Conservation (phyloP, 1,140 invertebrate genomes). For the Ericerus pela region DNA sequence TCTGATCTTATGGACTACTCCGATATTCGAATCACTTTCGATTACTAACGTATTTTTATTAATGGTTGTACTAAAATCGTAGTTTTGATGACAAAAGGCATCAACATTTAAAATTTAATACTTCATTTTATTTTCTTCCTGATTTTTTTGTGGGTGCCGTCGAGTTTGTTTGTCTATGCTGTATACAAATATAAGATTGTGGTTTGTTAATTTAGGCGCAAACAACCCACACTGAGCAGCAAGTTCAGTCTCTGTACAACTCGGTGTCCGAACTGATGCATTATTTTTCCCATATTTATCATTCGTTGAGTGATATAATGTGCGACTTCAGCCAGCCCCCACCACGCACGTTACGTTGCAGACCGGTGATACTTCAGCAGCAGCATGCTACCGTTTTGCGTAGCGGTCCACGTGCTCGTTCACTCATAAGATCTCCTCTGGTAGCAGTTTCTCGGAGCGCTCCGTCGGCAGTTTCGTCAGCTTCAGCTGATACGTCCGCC, state of each 20-base stretch:
- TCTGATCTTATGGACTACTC: too few species aligned
- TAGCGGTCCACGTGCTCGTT: background rate
- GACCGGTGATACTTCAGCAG: constrained; percentile 57
- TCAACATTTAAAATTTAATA: too few species aligned
- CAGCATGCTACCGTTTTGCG: constrained; percentile 22
- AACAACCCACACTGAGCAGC: background rate
- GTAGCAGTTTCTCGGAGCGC: background rate
- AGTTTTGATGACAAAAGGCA: too few species aligned
- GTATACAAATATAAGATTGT: too few species aligned
- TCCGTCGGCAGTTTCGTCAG: background rate
- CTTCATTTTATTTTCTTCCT: too few species aligned
- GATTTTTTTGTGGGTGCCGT: too few species aligned
- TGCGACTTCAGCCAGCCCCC: constrained; percentile 49
- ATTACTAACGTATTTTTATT: too few species aligned
- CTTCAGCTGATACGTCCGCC: constrained; percentile 9
- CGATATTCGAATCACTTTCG: too few species aligned
- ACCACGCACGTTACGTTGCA: constrained; percentile 51
- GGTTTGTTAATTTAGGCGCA: background rate
- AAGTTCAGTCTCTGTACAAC: constrained; percentile 47
- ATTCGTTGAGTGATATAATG: constrained; percentile 72
- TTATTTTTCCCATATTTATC: constrained; percentile 68
- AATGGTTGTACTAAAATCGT: too few species aligned
- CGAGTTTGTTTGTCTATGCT: too few species aligned
- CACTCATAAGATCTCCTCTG: background rate
- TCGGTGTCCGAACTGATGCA: constrained; percentile 64